These are phyloP conservation scores for Lasioglossum zephyrum DNA, from an alignment of 2,888 invertebrate genomes.

Conservation along the genomic window DNA sequence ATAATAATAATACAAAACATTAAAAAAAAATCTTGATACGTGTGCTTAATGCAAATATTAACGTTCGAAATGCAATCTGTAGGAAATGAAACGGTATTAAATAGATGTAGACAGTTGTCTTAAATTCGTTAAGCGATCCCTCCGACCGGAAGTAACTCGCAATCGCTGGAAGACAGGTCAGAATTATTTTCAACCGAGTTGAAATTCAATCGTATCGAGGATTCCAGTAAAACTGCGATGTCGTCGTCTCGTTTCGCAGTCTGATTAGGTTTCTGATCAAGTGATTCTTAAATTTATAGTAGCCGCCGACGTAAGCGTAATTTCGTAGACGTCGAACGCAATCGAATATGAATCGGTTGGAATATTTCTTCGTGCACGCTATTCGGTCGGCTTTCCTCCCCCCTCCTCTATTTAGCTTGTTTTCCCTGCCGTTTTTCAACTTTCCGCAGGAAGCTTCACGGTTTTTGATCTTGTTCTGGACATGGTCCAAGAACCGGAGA, in stretches of 20 bases:
- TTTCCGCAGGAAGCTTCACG: conserved; percentile 22
- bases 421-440: conserved; percentile 11
- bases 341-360: not conserved
- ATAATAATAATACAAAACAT: no score
- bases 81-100: not conserved
- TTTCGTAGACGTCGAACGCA: not conserved
- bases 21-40: no score
- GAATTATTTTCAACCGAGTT: not conserved
- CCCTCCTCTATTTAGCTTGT: not conserved
- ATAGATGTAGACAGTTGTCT: not conserved
- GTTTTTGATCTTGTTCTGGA: conserved; percentile 44
- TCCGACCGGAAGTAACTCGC: not conserved
- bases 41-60: not conserved
- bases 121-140: not conserved
- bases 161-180: not conserved
- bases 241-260: not conserved
- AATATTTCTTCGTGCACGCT: not conserved
- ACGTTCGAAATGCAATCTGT: not conserved
- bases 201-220: not conserved
- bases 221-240: not conserved
- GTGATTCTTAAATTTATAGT: not conserved
- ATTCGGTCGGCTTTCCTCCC: not conserved
- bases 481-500: conserved; percentile 39
- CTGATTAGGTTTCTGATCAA: not conserved
- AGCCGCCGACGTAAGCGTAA: not conserved